phyloP scores from a whole-genome alignment of 2,113 vertebrate species.

The Calidris pugnax region DNA sequence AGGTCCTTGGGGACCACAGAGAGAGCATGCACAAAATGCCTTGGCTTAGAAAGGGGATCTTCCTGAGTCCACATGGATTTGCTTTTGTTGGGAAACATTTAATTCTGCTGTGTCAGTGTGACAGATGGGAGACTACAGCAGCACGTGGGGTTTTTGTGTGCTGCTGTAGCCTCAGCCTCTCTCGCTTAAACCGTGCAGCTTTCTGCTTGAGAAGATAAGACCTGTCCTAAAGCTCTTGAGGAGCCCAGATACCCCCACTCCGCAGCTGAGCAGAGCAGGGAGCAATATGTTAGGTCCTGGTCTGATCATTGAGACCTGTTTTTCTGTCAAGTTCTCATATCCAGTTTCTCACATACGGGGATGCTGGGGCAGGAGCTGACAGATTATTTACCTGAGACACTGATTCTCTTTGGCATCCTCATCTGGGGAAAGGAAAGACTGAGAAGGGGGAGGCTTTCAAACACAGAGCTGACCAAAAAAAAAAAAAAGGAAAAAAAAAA shows the following conservation, averaged over 20 bases:
- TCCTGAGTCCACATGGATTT: neutral
- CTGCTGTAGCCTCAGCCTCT: neutral
- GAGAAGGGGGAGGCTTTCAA: neutral
- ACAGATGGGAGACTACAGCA: conserved; percentile 1
- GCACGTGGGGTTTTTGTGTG: neutral
- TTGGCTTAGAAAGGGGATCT: neutral
- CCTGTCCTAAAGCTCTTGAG: neutral
- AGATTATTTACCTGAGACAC: neutral
- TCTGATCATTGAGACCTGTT: too few relatives aligned
- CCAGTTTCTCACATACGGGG: too few relatives aligned
- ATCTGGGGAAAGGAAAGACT: neutral
- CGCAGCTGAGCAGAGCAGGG: neutral
- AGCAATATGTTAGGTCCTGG: neutral
- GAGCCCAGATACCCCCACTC: neutral
- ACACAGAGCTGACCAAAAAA: neutral
- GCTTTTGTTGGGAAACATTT: conserved; percentile 20
- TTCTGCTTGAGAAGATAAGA: neutral
- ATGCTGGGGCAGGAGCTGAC: neutral
- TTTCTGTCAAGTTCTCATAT: too few relatives aligned
- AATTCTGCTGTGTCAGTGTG: conserved; percentile 6
- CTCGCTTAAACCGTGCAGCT: neutral
- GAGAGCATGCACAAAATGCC: neutral
- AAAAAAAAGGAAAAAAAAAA: neutral
- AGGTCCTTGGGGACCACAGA: neutral
- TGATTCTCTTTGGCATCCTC: neutral